Evolutionary conservation across 2,888 invertebrate genomes (phyloP).

Genomic region (Dicyrtomina minuta): DNA sequence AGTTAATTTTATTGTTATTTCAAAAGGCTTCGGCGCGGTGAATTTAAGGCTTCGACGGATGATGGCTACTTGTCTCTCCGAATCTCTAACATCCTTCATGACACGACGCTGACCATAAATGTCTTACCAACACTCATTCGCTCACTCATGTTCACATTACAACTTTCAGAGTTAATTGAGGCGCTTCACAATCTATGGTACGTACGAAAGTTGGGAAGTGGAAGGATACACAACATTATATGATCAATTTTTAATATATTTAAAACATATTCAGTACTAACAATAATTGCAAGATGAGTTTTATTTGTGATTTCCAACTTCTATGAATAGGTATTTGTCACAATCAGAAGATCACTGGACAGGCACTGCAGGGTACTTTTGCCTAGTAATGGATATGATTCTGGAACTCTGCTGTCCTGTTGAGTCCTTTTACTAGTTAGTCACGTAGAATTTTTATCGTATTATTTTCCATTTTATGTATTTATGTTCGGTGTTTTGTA

Average conservation of each 20-base stretch:
- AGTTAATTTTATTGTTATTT: too few relatives aligned
- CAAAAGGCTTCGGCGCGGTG: too few relatives aligned
- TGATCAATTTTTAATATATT: too few relatives aligned
- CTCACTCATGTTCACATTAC: constrained; percentile 30
- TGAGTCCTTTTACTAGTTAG: constrained; percentile 41
- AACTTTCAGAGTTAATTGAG: constrained; percentile 45
- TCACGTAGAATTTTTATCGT: too few relatives aligned
- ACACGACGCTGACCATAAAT: constrained; percentile 39
- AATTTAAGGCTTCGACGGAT: constrained; percentile 12
- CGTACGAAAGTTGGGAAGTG: too few relatives aligned
- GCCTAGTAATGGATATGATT: constrained; percentile 62
- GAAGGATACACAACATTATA: too few relatives aligned
- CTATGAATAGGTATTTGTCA: constrained; percentile 41
- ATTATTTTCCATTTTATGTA: too few relatives aligned
- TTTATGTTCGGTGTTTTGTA: too few relatives aligned
- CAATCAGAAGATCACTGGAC: constrained; percentile 55
- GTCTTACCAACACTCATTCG: constrained; percentile 39
- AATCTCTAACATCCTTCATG: constrained; percentile 44
- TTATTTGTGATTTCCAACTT: not conserved
- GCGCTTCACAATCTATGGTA: constrained; percentile 46
- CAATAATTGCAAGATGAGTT: not conserved
- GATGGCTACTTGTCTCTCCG: constrained; percentile 40
- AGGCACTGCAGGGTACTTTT: constrained; percentile 66
- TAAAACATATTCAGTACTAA: not conserved
- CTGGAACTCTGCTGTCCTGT: constrained; percentile 60